phyloP scores from a whole-genome alignment of 2,888 invertebrate genomes.

The Hemistola chrysoprasaria region DNA sequence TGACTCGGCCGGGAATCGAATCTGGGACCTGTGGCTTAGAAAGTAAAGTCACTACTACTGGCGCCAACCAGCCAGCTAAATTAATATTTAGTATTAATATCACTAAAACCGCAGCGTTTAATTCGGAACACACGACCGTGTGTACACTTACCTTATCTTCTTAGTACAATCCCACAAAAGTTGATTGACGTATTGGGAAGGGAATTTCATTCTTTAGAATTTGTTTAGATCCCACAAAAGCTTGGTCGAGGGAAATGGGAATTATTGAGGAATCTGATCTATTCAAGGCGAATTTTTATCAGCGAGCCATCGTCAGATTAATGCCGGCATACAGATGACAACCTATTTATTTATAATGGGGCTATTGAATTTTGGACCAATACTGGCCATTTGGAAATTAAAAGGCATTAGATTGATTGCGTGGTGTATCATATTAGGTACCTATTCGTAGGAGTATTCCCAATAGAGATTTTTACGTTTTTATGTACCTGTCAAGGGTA shows the following conservation, averaged over 20 bases:
- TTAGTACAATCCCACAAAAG: constrained; percentile 60
- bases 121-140: constrained; percentile 16
- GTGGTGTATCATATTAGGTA: too few relatives aligned
- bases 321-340: constrained; percentile 20
- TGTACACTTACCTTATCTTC: constrained; percentile 46
- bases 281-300: constrained; percentile 39
- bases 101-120: not conserved
- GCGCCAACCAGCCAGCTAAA: too few relatives aligned
- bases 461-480: too few relatives aligned
- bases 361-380: constrained; percentile 26
- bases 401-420: constrained; percentile 15
- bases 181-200: constrained; percentile 67
- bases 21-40: too few relatives aligned
- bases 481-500: too few relatives aligned
- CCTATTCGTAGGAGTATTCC: too few relatives aligned
- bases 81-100: too few relatives aligned
- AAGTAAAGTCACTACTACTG: too few relatives aligned
- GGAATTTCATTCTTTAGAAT: constrained; percentile 61
- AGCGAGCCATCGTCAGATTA: constrained; percentile 16
- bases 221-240: constrained; percentile 63
- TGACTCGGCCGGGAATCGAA: too few relatives aligned
- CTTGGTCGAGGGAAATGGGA: constrained; percentile 50
- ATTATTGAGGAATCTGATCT: constrained; percentile 49
- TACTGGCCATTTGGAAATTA: constrained; percentile 27
- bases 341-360: constrained; percentile 28